phyloP scores from a whole-genome alignment of 30 jellyfish, hydroid and myxozoan genomes.

The Aurelia sp. region DNA sequence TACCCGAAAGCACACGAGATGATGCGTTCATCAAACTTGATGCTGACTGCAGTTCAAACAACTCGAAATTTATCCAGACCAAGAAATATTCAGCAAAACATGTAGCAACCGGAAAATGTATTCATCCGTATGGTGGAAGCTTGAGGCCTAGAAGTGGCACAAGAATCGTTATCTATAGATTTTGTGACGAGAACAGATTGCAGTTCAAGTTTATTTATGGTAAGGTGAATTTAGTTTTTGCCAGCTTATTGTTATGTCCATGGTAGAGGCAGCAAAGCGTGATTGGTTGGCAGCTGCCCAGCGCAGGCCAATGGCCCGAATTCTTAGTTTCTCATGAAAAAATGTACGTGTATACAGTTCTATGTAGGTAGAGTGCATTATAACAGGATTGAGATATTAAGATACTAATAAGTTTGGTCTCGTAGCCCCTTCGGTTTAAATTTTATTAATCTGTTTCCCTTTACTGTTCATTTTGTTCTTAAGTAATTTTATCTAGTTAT shows the following conservation, averaged over 20 bases:
- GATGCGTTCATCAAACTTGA: not conserved
- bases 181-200: conserved; percentile 46
- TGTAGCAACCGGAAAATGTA: conserved; percentile 35
- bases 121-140: conserved; percentile 62
- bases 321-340: too few species aligned
- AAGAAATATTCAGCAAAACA: conserved; percentile 31
- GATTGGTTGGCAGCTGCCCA: too few species aligned
- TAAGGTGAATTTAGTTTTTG: not conserved
- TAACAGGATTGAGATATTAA: too few species aligned
- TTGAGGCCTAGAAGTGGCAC: conserved; percentile 45
- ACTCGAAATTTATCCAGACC: conserved; percentile 18
- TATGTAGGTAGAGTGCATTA: too few species aligned
- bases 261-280: too few species aligned
- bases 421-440: too few species aligned
- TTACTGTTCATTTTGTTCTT: too few species aligned
- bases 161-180: conserved; percentile 34
- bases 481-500: too few species aligned
- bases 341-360: too few species aligned
- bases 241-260: not conserved
- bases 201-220: conserved; percentile 33
- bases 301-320: too few species aligned
- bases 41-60: not conserved
- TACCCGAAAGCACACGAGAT: not conserved
- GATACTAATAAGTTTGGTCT: too few species aligned
- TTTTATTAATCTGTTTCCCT: too few species aligned